Evolutionary conservation across 1,140 invertebrate species (phyloP), one percentile per base, ranked within the genome.

Genomic region (Caenorhabditis briggsae): DNA sequence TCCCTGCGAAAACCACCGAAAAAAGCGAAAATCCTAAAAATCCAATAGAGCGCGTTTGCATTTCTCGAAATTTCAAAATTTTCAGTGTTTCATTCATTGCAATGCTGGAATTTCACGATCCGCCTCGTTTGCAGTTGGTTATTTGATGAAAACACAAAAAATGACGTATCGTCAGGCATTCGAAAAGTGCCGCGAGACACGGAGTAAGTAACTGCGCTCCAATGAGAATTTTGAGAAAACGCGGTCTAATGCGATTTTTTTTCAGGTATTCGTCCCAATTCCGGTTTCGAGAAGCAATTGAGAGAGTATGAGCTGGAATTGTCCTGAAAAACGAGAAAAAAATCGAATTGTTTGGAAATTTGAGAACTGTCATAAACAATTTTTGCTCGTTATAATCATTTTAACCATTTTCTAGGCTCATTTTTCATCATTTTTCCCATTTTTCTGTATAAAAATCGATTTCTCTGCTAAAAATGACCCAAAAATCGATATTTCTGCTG

Each of bases 41-140:
- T 23, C 16, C 18, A 56, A 46, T 89, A 9, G 46, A 46, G 46
- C 50, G 41, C 41, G 7, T 55, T 82, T 82, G 48, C 50, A 82
- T 33, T 55, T 50, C 11, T 50, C 41, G 1, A 53, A 7, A 7
- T 18, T 50, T 25, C 41, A 48, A 56, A 82, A 56, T 87, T 94
- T 95, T 43, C 95, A 95, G 92, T 94, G 97, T 82, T 94, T 97
- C 84, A 95, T 97, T 0, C 96, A 98, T 93, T 98, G 96, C 91
- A 97, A 97, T 93, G 96, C 96, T 7, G 97, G 97, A 11, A 95
- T 97, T 2, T 97, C 96, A 14, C 93, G 96, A 23, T 96, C 96
- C n/a, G 94, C 96, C 5, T 94, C 95, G 50, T 93, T 97, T 70
- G 94, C 95, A 16, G 95, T 97, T 84, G 95, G 95, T 14, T 97